Evolutionary conservation across 2,797 vertebrate genomes (phyloP).

Genomic region (Limosa lapponica): DNA sequence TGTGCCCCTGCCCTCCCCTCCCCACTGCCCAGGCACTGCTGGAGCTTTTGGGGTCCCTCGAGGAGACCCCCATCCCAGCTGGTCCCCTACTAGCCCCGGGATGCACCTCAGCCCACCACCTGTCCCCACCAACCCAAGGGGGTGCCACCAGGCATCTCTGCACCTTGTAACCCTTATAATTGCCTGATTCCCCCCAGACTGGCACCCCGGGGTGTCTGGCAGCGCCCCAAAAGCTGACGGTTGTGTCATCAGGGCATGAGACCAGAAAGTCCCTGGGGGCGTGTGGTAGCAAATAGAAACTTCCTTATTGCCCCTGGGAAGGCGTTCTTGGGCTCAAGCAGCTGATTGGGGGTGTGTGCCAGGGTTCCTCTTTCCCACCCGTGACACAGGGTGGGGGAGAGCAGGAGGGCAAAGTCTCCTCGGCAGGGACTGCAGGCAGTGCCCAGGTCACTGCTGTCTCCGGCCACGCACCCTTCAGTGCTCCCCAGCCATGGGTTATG

Average conservation of each 20-base stretch:
- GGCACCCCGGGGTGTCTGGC: neutral
- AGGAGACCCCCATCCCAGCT: neutral
- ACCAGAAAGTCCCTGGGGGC: fast-evolving
- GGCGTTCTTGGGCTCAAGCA: neutral
- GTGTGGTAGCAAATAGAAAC: neutral
- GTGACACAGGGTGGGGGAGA: neutral
- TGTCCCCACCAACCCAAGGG: neutral
- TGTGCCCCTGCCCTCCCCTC: neutral
- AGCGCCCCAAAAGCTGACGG: neutral
- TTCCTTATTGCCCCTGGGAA: neutral
- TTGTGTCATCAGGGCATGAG: fast-evolving
- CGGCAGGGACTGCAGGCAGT: too few species aligned
- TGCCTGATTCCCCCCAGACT: neutral
- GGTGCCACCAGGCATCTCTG: neutral
- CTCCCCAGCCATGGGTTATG: neutral
- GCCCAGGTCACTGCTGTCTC: neutral
- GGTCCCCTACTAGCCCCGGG: fast-evolving
- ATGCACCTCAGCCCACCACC: neutral
- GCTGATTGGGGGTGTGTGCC: neutral
- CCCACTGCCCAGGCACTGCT: neutral
- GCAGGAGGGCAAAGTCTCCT: neutral
- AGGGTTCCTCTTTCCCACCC: neutral
- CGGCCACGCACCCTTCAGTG: fast-evolving
- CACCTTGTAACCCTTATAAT: neutral
- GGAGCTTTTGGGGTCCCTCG: neutral